Conservation (phyloP, 2,113 vertebrate genomes). For the Passer montanus region DNA sequence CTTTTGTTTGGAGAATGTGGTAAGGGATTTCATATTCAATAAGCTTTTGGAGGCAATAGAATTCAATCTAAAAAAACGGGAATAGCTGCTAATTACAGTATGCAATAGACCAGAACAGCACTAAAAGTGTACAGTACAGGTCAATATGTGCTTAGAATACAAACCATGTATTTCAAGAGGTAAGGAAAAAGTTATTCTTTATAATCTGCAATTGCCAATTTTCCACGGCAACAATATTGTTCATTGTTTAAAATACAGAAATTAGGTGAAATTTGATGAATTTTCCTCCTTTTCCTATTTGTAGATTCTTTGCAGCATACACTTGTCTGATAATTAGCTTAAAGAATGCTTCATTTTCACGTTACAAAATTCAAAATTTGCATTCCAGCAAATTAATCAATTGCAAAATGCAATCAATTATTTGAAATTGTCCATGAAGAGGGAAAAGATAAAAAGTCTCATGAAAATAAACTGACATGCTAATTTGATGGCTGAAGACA, state of each 20-base stretch:
- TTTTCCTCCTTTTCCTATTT: not conserved
- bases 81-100: constrained; percentile 9
- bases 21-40: not conserved
- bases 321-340: not conserved
- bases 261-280: not conserved
- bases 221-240: not conserved
- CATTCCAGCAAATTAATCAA: no score
- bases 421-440: not conserved
- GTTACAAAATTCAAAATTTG: not conserved
- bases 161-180: not conserved
- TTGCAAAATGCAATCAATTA: no score
- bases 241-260: not conserved
- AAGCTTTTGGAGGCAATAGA: not conserved
- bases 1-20: not conserved
- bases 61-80: not conserved
- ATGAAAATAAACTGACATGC: not conserved
- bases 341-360: not conserved
- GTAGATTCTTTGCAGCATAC: not conserved
- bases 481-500: not conserved
- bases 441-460: not conserved
- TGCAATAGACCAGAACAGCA: not conserved
- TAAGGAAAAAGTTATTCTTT: not conserved
- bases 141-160: not conserved
- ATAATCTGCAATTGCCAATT: not conserved
- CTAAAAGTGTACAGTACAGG: not conserved